Evolutionary conservation across 2,888 invertebrate species (phyloP), one percentile per base, ranked within the genome.

Genomic region (Diogma glabrata): DNA sequence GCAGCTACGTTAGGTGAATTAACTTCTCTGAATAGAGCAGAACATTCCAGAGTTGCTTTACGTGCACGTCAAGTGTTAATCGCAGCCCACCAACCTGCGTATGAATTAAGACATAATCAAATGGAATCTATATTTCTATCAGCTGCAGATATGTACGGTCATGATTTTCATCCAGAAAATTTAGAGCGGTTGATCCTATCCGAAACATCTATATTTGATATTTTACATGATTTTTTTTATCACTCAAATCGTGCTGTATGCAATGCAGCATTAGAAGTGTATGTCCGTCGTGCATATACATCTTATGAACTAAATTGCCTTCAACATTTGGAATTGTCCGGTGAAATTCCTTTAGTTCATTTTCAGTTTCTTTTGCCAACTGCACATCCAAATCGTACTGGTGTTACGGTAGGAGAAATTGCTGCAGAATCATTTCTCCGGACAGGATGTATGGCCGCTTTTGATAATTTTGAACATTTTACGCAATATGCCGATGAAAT

Each of bases 121-220:
- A 96, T 97, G 91, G 96, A 97, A 67, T 94, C 94, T n/a, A 96
- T 97, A 56, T 97, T 97, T 75, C 75, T 97, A 8, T 94, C 94
- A 0, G 96, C 96, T 0, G 94, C 96, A 10, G 95, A 97, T 68
- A 95, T 94, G 88, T 96, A 95, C 68, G 96, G 95, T 0, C 94
- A 96, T 63, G 93, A 95, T 67, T 95, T 95, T 74, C 93, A 94
- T 61, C 95, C 96, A 0, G 96, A 96, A 70, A 95, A 96, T 69
- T 72, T 97, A 26, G 93, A 96, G 73, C 94, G 96, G 63, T 75
- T 97, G 23, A 97, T 97, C 57, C 81, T 93, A 46, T 95, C 95
- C 0, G 97, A 97, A 72, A 96, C 96, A 0, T 91, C 93, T n/a
- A 97, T 97, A 56, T 97, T 95, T 66, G 97, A 99, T 64, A 95